A percentile compares a stretch with the other conserved stretches of the same genome.
Evolutionary conservation across 1,140 invertebrate genomes (phyloP).

Genomic region (Drosophila bocqueti): DNA sequence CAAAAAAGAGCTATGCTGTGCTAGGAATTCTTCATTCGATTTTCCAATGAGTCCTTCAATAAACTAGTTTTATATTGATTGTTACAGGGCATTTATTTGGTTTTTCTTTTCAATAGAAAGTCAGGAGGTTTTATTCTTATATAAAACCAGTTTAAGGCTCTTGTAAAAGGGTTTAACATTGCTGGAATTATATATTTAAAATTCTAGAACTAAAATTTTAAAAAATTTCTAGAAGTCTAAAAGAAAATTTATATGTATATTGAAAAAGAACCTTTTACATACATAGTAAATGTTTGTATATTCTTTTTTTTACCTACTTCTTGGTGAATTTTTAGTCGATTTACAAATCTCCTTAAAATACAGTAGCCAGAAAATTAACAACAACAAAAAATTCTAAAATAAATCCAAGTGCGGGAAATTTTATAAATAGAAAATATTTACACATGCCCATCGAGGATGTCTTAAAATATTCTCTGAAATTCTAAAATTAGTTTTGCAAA

Average conservation of each 20-base stretch:
- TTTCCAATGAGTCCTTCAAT: neutral
- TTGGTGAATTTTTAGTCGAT: neutral
- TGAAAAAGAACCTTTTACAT: too few relatives aligned
- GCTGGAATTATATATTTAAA: too few relatives aligned
- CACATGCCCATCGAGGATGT: too few relatives aligned
- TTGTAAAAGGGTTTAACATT: too few relatives aligned
- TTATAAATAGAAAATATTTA: neutral
- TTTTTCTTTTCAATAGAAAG: neutral
- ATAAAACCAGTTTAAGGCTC: neutral
- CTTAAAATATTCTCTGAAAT: neutral
- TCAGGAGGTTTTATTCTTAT: too few relatives aligned
- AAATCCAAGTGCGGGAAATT: neutral
- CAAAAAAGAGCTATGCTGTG: neutral
- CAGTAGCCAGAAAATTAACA: neutral
- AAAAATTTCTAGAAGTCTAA: too few relatives aligned
- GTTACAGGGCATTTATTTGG: neutral
- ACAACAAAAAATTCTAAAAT: too few relatives aligned
- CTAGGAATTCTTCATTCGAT: conserved; percentile 2
- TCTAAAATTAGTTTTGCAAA: conserved; percentile 5
- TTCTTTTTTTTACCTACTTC: neutral
- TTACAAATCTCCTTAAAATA: neutral
- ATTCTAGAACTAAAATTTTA: too few relatives aligned
- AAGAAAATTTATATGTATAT: too few relatives aligned
- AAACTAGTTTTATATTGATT: neutral
- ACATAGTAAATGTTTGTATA: too few relatives aligned